Conservation (phyloP, 2,113 vertebrate species). For the Puma concolor region DNA sequence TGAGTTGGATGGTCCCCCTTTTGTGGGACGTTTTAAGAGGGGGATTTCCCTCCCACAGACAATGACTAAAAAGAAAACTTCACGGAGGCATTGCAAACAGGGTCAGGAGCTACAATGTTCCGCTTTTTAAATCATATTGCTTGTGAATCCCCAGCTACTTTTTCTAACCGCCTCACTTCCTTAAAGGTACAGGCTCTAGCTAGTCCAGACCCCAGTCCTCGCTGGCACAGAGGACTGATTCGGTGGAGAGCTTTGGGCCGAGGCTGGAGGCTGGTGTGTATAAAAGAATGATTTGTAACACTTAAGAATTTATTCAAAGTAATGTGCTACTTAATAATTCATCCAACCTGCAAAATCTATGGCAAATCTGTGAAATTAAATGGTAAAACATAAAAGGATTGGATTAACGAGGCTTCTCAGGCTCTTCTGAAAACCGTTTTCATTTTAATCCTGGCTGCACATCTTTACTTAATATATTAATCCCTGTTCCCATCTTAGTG, state of each 20-base stretch:
- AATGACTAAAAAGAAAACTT: neutral
- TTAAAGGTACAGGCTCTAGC: neutral
- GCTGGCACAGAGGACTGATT: neutral
- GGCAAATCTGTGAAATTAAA: neutral
- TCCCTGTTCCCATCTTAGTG: neutral
- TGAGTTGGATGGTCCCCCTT: neutral
- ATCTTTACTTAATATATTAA: neutral
- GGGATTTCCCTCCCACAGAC: neutral
- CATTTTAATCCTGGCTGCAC: neutral
- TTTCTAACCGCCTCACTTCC: neutral
- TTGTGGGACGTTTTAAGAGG: neutral
- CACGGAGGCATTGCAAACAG: neutral
- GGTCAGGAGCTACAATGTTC: neutral
- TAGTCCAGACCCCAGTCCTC: too few relatives aligned
- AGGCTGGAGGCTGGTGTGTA: neutral
- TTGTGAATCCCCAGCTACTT: neutral
- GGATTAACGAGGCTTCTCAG: neutral
- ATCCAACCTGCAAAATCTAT: neutral
- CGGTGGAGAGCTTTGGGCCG: neutral
- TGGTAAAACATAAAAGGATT: neutral
- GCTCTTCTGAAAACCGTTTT: neutral
- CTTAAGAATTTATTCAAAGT: neutral
- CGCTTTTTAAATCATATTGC: slow-evolving; percentile 18
- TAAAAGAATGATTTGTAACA: neutral
- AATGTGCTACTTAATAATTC: neutral